These are phyloP conservation scores for Pachypeltis micranthus DNA, from an alignment of 1,140 invertebrate genomes.

Conservation along the genomic window DNA sequence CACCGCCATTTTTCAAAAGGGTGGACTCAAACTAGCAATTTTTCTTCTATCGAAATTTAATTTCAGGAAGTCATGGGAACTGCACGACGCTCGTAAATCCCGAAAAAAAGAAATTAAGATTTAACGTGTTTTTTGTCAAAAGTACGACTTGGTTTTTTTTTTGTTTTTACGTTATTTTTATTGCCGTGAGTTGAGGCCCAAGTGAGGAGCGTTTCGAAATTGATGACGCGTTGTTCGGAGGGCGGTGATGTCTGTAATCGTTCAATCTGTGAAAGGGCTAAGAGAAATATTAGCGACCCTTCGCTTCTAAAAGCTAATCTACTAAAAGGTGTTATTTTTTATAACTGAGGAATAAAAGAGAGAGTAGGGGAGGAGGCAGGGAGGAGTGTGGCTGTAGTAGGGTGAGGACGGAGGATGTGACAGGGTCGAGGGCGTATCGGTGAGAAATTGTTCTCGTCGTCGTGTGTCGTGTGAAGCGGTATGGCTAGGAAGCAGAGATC, in stretches of 20 bases:
- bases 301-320: constrained; percentile 10
- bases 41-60: too few relatives aligned
- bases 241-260: constrained; percentile 9
- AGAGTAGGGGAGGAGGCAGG: not conserved
- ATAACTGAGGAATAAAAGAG: constrained; percentile 7
- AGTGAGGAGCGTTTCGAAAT: too few relatives aligned
- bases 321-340: constrained; percentile 21
- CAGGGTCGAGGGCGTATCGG: not conserved
- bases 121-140: constrained; percentile 13
- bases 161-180: not conserved
- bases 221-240: not conserved
- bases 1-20: too few relatives aligned
- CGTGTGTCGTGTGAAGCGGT: too few relatives aligned
- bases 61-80: too few relatives aligned
- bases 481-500: not conserved
- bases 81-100: too few relatives aligned
- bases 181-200: too few relatives aligned
- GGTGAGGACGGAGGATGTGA: not conserved
- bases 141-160: constrained; percentile 3
- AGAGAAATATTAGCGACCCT: constrained; percentile 2
- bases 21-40: too few relatives aligned
- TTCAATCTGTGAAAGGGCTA: constrained; percentile 9
- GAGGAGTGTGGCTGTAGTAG: not conserved
- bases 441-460: not conserved
- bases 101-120: not conserved